Conservation (phyloP, 2,888 invertebrate species). For the Brachylomia viminalis region DNA sequence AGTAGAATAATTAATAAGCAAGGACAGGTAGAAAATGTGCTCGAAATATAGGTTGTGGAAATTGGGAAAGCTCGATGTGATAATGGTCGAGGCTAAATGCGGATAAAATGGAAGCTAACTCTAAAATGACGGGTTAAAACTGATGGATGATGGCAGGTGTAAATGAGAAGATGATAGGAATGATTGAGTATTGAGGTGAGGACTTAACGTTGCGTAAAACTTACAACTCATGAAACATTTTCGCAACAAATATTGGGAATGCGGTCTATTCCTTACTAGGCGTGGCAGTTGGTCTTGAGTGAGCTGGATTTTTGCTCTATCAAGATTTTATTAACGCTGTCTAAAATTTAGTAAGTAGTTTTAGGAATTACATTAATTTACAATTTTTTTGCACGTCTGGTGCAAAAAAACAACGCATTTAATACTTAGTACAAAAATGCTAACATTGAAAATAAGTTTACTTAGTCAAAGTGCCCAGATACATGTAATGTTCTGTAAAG, state of each 20-base stretch:
- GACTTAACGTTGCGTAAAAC: not conserved
- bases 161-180: too few species aligned
- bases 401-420: too few species aligned
- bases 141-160: slow-evolving; percentile 5
- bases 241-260: not conserved
- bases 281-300: not conserved
- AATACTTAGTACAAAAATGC: not conserved
- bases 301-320: too few species aligned
- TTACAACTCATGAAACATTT: too few species aligned
- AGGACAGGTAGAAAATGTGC: slow-evolving; percentile 28
- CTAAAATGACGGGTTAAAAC: not conserved
- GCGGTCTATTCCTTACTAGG: not conserved
- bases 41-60: not conserved
- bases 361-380: not conserved
- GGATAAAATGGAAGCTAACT: not conserved
- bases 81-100: not conserved
- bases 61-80: not conserved
- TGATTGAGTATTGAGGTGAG: too few species aligned
- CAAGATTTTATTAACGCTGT: too few species aligned
- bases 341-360: not conserved
- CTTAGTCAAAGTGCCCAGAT: too few species aligned
- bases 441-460: not conserved
- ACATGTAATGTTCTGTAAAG: not conserved
- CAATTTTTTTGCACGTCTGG: not conserved
- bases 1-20: slow-evolving; percentile 35